A percentile compares a stretch with the other conserved stretches of the same genome.
phyloP scores from a whole-genome alignment of 23 tunicate species.

The Ascidia mentula region DNA sequence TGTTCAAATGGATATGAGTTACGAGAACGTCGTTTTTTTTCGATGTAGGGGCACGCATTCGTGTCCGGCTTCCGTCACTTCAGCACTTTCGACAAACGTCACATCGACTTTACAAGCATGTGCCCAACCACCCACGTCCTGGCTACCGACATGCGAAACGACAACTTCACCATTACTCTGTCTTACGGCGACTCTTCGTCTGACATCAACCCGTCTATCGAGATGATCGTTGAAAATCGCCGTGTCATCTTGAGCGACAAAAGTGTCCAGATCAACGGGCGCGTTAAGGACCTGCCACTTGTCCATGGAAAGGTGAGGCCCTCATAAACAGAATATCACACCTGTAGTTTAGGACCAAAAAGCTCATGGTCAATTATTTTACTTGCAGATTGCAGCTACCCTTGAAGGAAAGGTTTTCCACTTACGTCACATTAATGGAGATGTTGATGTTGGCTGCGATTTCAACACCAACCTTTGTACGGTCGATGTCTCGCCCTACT shows the following conservation, averaged over 20 bases:
- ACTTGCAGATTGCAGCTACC: constrained; percentile 53
- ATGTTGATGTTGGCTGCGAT: constrained; percentile 75
- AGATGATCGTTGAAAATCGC: constrained; percentile 39
- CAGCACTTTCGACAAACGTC: constrained; percentile 84
- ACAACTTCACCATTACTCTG: constrained; percentile 69
- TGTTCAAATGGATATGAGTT: too few species aligned
- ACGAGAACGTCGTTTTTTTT: too few species aligned
- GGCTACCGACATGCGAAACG: constrained; percentile 48
- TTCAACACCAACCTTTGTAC: constrained; percentile 60
- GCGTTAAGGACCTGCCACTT: constrained; percentile 37
- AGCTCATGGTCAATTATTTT: not conserved
- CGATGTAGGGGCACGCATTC: constrained; percentile 87
- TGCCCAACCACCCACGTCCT: constrained; percentile 81
- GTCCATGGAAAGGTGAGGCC: constrained; percentile 33
- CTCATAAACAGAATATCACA: not conserved
- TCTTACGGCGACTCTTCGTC: constrained; percentile 56
- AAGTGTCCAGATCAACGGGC: constrained; percentile 26
- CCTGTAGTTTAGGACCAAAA: not conserved
- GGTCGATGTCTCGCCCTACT: constrained; percentile 75
- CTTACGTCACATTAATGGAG: constrained; percentile 40
- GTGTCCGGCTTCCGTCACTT: constrained; percentile 88
- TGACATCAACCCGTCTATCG: constrained; percentile 16
- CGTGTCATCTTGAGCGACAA: constrained; percentile 33
- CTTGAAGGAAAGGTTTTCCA: constrained; percentile 60
- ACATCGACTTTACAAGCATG: constrained; percentile 62